Percentiles rank a stretch among this genome's conserved stretches.
Conservation (phyloP, 2,113 vertebrate genomes). For the Equus quagga region DNA sequence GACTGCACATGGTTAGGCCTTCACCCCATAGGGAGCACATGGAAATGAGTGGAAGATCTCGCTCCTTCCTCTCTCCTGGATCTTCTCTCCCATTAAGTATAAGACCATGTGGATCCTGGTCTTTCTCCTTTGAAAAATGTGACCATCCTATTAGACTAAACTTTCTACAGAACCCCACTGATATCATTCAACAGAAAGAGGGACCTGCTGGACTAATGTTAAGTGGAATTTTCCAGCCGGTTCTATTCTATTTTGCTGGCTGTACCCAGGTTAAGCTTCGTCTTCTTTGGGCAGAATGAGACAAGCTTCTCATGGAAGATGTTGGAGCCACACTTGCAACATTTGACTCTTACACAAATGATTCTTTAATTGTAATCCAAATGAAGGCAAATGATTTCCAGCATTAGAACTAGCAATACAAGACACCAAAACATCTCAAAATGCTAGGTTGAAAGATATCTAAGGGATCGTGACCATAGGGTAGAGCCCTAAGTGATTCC, state of each 20-base stretch:
- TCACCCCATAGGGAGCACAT: background rate
- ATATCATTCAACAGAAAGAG: background rate
- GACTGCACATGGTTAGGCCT: slow-evolving; percentile 45
- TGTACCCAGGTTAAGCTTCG: background rate
- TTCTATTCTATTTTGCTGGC: background rate
- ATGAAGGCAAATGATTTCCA: background rate
- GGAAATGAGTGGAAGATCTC: background rate
- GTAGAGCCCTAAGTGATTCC: background rate
- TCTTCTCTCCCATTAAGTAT: background rate
- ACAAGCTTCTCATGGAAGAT: background rate
- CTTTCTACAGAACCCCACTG: background rate
- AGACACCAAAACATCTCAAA: background rate
- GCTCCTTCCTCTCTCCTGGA: background rate
- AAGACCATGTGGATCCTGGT: background rate
- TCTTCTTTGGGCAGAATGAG: rapidly evolving
- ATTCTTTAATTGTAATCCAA: background rate
- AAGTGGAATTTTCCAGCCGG: background rate
- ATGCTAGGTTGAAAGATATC: rapidly evolving
- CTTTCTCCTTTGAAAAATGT: background rate
- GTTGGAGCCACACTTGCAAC: rapidly evolving
- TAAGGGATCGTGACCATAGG: background rate
- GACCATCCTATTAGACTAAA: background rate
- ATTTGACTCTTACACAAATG: background rate
- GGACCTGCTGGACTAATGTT: background rate
- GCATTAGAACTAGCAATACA: background rate